Base-by-base conservation (phyloP, 37 sponge, comb jelly and placozoan species). In the Cliona cf. orientalis region DNA sequence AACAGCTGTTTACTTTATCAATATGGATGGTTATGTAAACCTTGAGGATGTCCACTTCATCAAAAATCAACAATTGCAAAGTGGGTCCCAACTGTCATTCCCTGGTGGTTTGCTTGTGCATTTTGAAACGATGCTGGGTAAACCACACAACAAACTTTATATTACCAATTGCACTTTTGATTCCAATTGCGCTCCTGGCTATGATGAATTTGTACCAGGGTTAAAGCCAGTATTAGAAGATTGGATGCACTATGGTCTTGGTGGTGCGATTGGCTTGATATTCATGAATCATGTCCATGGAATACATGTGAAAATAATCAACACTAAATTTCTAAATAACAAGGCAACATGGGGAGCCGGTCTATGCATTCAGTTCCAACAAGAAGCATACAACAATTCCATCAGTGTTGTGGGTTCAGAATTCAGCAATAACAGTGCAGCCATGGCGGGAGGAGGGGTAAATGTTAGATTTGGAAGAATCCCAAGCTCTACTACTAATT, bases 321-420 rank as follows among this genome's bases (percentile, higher is more conserved):
- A 61, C 23, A 45, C 49, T 42, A 6, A 21, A 22, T 77, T 77
- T 40, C 9, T 17, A 23, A 77, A 63, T 2, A 77, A 77, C 44
- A 63, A 14, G 41, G 78, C 78, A 17, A 1, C 36, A 43, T 77
- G 36, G 22, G 78, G 78, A 12, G 78, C 46, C 5, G 78, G 78
- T 7, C 42, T 58, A 39, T 29, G 9, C 49, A n/a, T 71, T 71
- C 46, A 71, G 29, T 44, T 71, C 11, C n/a, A 45, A 17, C 2
- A 44, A 6, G 46, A 45, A 3, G 14, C 5, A 23, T 23, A 29
- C 46, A 11, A 71, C 72, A 71, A 71, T 23, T n/a, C 4, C 9
- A 49, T 71, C 7, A 43, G 23, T 2, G 41, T 71, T 42, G 31
- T 45, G 23, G 25, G 44, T 23, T 45, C 42, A 4, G 5, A 3